phyloP scores from a whole-genome alignment of 2,113 vertebrate species.

The Marcusenius ussheri region DNA sequence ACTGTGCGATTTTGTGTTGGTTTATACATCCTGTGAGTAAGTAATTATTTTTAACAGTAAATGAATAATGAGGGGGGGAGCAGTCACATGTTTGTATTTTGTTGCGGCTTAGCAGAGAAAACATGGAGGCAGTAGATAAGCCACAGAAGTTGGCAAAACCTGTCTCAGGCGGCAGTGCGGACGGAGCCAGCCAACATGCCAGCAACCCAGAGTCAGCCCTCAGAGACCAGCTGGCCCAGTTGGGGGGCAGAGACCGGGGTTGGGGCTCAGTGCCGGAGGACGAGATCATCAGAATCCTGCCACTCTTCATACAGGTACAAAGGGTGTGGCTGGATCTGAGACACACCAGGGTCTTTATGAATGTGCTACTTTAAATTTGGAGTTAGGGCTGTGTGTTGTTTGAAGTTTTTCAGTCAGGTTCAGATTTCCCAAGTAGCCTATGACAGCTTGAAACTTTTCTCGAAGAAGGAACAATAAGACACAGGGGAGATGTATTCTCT shows the following conservation, averaged over 20 bases:
- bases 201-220: conserved; percentile 35
- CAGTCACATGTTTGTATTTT: background rate
- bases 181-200: background rate
- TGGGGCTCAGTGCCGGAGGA: conserved; percentile 34
- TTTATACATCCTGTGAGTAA: background rate
- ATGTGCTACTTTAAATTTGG: background rate
- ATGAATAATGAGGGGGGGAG: background rate
- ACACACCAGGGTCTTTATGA: background rate
- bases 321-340: background rate
- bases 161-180: conserved; percentile 38
- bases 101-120: conserved; percentile 27
- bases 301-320: conserved; percentile 59
- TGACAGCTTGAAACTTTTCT: background rate
- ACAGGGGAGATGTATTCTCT: background rate
- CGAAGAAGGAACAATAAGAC: background rate
- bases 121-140: conserved; percentile 46
- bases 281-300: conserved; percentile 43
- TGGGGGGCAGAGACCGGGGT: conserved; percentile 29
- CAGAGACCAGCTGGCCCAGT: conserved; percentile 43
- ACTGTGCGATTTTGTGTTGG: background rate
- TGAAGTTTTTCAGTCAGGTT: background rate
- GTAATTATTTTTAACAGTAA: background rate
- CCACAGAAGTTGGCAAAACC: conserved; percentile 51
- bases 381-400: background rate
- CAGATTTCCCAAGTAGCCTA: background rate